Base-by-base conservation (phyloP, 2,888 invertebrate species). In the Seira sanloemensis region DNA sequence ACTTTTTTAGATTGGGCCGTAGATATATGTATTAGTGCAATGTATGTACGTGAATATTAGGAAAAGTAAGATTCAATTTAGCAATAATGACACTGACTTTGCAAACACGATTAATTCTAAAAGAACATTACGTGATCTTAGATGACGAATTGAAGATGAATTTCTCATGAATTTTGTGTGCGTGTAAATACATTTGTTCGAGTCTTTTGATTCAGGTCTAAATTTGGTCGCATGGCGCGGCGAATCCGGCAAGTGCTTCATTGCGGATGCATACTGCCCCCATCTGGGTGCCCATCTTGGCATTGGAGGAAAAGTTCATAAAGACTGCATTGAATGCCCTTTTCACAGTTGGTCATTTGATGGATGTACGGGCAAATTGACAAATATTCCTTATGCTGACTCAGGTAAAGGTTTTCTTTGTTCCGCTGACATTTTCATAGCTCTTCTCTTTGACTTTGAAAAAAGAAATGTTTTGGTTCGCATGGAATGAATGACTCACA, bases 201-300 rank as follows among this genome's bases (percentile, higher is more conserved):
- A n/a, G n/a, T n/a, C n/a, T n/a, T n/a, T n/a, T n/a, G n/a, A n/a
- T n/a, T n/a, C 90, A 95, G 95, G 95, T 1, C 92, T 94, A 90
- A 94, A 95, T 87, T 92, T 96, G 27, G 95, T 94, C 50, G 93
- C 96, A 0, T 96, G 96, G 25, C 91, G 93, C 9, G 94, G 94
- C 0, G 92, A 93, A 67, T 92, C 93, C 50, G 94, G 95, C 0
- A 89, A 92, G 1, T 94, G 94, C 0, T 93, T 94, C 77, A 93
- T 95, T 0, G 92, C 97, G 37, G 95, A 97, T 91, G 97, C 97
- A 0, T 97, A 96, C 90, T 97, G 97, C 89, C 97, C 97, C 0
- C 97, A 97, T 90, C 92, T 97, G 88, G 97, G 97, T 0, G 97
- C 97, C 0, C 96, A 97, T 90, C 91, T 97, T 90, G 96, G 94